A percentile compares a stretch with the other conserved stretches of the same genome.
phyloP scores from a whole-genome alignment of 2,888 invertebrate genomes.

The Myopa testacea region DNA sequence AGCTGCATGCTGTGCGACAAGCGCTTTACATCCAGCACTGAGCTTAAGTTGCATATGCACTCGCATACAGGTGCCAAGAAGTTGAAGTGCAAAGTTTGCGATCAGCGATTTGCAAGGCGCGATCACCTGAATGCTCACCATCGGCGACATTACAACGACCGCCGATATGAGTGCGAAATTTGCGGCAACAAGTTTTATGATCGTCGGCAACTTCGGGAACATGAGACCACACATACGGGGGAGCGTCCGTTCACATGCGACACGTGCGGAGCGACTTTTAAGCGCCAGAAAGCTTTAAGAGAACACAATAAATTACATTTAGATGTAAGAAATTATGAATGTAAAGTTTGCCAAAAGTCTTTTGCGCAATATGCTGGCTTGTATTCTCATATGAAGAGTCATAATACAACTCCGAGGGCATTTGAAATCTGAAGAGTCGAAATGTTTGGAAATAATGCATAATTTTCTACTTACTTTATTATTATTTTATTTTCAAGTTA shows the following conservation, averaged over 20 bases:
- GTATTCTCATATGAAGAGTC: constrained; percentile 27
- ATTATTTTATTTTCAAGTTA: too few species aligned
- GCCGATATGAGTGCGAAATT: constrained; percentile 74
- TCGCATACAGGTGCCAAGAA: constrained; percentile 45
- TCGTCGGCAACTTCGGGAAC: constrained; percentile 70
- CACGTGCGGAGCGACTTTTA: constrained; percentile 66
- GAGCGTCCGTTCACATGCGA: constrained; percentile 75
- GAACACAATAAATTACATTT: constrained; percentile 48
- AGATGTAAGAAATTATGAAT: constrained; percentile 43
- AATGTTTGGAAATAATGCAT: too few species aligned
- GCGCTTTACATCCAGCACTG: constrained; percentile 41
- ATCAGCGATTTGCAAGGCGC: constrained; percentile 37
- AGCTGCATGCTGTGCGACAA: constrained; percentile 42
- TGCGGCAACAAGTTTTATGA: constrained; percentile 72
- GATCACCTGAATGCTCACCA: constrained; percentile 72
- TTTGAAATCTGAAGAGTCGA: too few species aligned
- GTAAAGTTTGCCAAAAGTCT: constrained; percentile 47
- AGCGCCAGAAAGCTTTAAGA: constrained; percentile 45
- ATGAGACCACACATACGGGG: constrained; percentile 75
- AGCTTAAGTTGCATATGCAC: constrained; percentile 43
- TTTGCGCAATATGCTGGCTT: constrained; percentile 51
- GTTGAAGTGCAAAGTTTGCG: constrained; percentile 45
- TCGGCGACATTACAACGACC: constrained; percentile 75
- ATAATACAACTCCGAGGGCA: background rate
- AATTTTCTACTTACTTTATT: too few species aligned